Percentiles rank a stretch among this genome's conserved stretches.
These are phyloP conservation scores for Calonectris borealis DNA, from an alignment of 2,113 vertebrate genomes.

Conservation along the genomic window DNA sequence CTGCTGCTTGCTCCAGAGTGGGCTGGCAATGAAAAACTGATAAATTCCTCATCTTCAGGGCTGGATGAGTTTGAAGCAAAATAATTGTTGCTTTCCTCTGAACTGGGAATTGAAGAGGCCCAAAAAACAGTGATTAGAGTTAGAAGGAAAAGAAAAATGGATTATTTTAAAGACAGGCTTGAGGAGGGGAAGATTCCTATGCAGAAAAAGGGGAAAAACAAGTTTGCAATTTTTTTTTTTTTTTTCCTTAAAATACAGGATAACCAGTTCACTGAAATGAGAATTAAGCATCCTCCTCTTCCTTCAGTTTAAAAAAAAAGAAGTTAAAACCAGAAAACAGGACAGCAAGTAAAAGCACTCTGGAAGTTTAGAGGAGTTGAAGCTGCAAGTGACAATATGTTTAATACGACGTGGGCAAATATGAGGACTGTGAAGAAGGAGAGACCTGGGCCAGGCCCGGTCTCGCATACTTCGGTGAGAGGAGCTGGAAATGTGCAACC, in stretches of 20 bases:
- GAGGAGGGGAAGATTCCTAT: neutral
- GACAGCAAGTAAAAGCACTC: neutral
- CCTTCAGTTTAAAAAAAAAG: neutral
- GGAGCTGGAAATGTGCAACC: conserved; percentile 1
- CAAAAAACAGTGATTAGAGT: neutral
- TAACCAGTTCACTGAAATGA: neutral
- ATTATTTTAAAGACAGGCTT: neutral
- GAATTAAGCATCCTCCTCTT: neutral
- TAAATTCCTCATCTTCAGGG: conserved; percentile 8
- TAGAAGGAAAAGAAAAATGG: neutral
- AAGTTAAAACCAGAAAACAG: neutral
- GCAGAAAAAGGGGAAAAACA: neutral
- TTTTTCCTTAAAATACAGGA: neutral
- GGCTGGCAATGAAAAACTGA: neutral
- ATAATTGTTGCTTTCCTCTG: neutral
- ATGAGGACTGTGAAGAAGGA: neutral
- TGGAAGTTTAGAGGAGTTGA: neutral
- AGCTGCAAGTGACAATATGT: neutral
- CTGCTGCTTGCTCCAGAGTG: neutral
- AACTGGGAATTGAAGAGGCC: neutral
- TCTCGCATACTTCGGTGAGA: neutral
- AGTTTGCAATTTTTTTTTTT: neutral
- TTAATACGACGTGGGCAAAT: neutral
- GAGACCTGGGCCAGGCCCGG: neutral
- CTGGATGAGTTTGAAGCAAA: neutral